Percentiles rank a stretch among this genome's conserved stretches.
These are phyloP conservation scores for Apamea epomidion DNA, from an alignment of 2,888 invertebrate species.

Conservation along the genomic window DNA sequence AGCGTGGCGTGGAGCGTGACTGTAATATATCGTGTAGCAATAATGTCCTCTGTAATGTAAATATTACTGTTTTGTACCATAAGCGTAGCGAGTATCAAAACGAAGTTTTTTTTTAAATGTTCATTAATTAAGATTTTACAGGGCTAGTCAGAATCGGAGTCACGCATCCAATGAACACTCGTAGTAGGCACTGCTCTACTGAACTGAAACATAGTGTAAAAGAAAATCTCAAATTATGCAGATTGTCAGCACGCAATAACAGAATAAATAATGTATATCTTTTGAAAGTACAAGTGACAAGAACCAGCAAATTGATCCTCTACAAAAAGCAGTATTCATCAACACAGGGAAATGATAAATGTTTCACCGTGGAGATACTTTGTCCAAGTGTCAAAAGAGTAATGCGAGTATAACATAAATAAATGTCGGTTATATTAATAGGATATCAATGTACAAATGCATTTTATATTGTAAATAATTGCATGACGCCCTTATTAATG, in stretches of 20 bases:
- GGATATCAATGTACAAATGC: slow-evolving; percentile 16
- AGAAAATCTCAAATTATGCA: slow-evolving; percentile 35
- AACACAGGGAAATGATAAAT: slow-evolving; percentile 45
- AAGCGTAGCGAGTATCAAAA: not conserved
- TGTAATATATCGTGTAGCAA: not conserved
- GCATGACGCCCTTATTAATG: slow-evolving; percentile 30
- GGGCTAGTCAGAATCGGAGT: slow-evolving; percentile 2
- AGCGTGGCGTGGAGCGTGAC: not conserved
- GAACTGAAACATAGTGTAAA: slow-evolving; percentile 23
- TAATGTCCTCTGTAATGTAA: not conserved
- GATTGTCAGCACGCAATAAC: slow-evolving; percentile 31
- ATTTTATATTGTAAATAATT: slow-evolving; percentile 34
- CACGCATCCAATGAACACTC: not conserved
- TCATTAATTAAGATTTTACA: not conserved
- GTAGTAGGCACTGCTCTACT: slow-evolving; percentile 34
- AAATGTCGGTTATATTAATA: slow-evolving; percentile 16
- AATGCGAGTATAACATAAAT: slow-evolving; percentile 19
- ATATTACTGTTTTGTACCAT: not conserved
- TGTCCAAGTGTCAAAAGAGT: slow-evolving; percentile 24
- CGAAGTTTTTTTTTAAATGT: not conserved
- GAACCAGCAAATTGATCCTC: slow-evolving; percentile 18
- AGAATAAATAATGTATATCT: slow-evolving; percentile 37
- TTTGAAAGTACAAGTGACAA: slow-evolving; percentile 55
- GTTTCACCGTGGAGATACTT: slow-evolving; percentile 18
- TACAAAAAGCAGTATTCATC: slow-evolving; percentile 40